Base-by-base conservation (phyloP, 1,140 invertebrate species). In the Bombyx mori region DNA sequence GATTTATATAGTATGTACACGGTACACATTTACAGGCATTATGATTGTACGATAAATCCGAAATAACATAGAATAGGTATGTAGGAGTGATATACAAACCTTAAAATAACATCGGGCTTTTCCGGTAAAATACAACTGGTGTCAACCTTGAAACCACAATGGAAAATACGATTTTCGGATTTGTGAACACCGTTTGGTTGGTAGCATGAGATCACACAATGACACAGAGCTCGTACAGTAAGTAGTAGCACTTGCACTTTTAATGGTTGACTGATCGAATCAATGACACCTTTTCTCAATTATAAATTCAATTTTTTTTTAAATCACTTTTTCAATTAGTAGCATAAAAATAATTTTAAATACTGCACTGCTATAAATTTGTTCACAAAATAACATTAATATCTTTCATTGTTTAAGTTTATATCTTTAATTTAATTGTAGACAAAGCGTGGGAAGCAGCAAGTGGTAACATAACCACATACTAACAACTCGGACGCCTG, bases 101-200 rank as follows among this genome's bases (percentile, higher is more conserved):
- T 85, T 81, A 79, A 71, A 79, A 85, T 75, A 82, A 75, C 83
- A 86, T 86, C 85, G 77, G 26, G 74, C 77, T 77, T 70, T 78
- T 76, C 72, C 71, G 71, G 70, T 75, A 69, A 18, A 73, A 58
- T 73, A 59, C 49, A 65, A 61, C 61, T 69, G 68, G 62, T 76
- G 70, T 69, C 71, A 73, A 78, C 68, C 66, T 62, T 69, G 66
- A 62, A 61, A 68, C 55, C 22, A 61, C 52, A 59, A 35, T 35
- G 26, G 26, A 35, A 35, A 35, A 35, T 35, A 35, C 26, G 26
- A 35, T 35, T 35, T 35, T 35, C 26, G 26, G 50, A 54, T 54
- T 58, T 50, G 52, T 54, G 52, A 47, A 52, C 26, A 42, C 47
- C 42, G 46, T 48, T 59, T 61, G 35, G 42, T 62, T 60, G 54